Evolutionary conservation across 1,140 invertebrate species (phyloP).

Genomic region (Papilio polytes): DNA sequence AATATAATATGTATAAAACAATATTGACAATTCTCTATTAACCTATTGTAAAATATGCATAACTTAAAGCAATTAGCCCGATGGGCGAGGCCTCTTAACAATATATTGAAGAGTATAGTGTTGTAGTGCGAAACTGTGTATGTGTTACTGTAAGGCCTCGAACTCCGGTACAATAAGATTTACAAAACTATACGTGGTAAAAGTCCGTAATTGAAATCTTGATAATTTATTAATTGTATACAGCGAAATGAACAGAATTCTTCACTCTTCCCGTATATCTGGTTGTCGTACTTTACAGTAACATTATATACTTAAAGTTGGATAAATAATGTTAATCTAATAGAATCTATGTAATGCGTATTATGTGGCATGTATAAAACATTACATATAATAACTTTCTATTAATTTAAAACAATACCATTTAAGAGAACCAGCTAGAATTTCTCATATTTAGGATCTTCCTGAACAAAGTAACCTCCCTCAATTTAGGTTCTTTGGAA

Average conservation of each 20-base stretch:
- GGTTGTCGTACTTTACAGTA: too few relatives aligned
- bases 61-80: background rate
- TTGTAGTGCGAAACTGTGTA: background rate
- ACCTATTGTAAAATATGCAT: background rate
- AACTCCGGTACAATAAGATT: too few relatives aligned
- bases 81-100: background rate
- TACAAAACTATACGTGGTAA: too few relatives aligned
- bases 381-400: background rate
- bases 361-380: constrained; percentile 11
- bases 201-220: too few relatives aligned
- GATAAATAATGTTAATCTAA: background rate
- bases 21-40: background rate
- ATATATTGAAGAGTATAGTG: background rate
- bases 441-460: background rate
- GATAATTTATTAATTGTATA: too few relatives aligned
- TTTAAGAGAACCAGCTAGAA: background rate
- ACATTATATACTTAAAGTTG: background rate
- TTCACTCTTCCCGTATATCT: too few relatives aligned
- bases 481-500: too few relatives aligned
- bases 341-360: background rate
- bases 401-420: background rate
- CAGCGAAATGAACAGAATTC: too few relatives aligned
- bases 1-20: background rate
- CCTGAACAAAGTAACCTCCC: too few relatives aligned
- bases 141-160: too few relatives aligned